A percentile compares a stretch with the other conserved stretches of the same genome.
These are phyloP conservation scores for Chrysolina oricalcia DNA, from an alignment of 2,888 invertebrate species.

Conservation along the genomic window DNA sequence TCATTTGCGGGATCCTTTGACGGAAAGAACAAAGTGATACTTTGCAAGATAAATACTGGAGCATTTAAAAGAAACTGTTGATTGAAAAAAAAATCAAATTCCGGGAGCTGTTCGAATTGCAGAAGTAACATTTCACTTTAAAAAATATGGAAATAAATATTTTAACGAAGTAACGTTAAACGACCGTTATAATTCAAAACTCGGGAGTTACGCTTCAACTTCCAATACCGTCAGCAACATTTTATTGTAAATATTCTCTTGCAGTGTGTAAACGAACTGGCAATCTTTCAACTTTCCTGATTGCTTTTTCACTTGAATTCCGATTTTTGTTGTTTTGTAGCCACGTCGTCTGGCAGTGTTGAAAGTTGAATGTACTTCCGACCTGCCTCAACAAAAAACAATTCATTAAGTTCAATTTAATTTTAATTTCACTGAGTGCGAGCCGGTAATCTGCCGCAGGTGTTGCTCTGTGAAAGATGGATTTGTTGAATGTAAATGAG, in stretches of 20 bases:
- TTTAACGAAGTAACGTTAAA: no score
- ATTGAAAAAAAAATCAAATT: no score
- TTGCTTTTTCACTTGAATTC: background rate
- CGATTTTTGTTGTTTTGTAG: background rate
- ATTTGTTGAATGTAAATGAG: background rate
- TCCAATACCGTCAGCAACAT: no score
- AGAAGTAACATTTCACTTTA: no score
- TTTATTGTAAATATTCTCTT: background rate
- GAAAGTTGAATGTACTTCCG: slow-evolving; percentile 9
- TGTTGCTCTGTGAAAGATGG: background rate
- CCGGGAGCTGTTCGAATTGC: no score
- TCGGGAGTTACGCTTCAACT: no score
- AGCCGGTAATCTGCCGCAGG: background rate
- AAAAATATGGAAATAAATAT: no score
- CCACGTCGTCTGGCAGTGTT: background rate
- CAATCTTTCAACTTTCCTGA: background rate
- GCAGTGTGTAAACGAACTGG: background rate
- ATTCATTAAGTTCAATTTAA: slow-evolving; percentile 1
- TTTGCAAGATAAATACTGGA: no score
- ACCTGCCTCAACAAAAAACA: slow-evolving; percentile 9
- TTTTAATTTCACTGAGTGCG: slow-evolving; percentile 4
- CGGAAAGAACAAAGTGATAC: no score
- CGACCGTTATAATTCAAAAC: no score
- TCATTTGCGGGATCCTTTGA: no score
- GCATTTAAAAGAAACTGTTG: no score